Percentiles rank a stretch among this genome's conserved stretches.
phyloP scores from a whole-genome alignment of 2,113 vertebrate genomes.

The Leiothrix lutea region DNA sequence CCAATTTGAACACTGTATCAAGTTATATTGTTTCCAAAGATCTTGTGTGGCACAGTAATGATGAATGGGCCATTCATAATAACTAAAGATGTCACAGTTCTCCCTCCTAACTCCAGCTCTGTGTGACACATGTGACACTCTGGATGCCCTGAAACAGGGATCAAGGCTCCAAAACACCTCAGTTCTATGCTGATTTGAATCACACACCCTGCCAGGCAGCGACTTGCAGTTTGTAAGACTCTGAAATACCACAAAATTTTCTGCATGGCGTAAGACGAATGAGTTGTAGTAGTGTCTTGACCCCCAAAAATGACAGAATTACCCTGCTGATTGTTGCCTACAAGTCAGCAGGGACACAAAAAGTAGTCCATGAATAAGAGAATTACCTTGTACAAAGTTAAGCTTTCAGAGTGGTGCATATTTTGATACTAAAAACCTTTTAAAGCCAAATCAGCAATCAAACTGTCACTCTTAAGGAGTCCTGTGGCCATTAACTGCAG shows the following conservation, averaged over 20 bases:
- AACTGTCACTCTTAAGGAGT: background rate
- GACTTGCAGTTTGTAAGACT: background rate
- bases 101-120: background rate
- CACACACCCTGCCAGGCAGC: background rate
- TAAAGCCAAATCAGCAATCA: background rate
- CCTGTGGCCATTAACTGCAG: background rate
- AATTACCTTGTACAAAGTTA: background rate
- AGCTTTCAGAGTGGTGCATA: background rate
- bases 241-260: background rate
- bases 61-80: background rate
- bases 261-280: background rate
- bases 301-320: rapidly evolving
- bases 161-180: background rate
- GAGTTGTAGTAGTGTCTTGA: background rate
- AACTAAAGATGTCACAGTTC: background rate
- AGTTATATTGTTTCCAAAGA: background rate
- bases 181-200: background rate
- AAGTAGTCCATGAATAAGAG: background rate
- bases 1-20: background rate
- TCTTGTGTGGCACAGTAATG: rapidly evolving
- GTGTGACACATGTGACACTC: background rate
- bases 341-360: background rate
- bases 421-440: background rate
- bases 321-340: background rate
- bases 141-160: background rate